These are phyloP conservation scores for Catocala sponsa DNA, from an alignment of 2,888 invertebrate species.

Conservation along the genomic window DNA sequence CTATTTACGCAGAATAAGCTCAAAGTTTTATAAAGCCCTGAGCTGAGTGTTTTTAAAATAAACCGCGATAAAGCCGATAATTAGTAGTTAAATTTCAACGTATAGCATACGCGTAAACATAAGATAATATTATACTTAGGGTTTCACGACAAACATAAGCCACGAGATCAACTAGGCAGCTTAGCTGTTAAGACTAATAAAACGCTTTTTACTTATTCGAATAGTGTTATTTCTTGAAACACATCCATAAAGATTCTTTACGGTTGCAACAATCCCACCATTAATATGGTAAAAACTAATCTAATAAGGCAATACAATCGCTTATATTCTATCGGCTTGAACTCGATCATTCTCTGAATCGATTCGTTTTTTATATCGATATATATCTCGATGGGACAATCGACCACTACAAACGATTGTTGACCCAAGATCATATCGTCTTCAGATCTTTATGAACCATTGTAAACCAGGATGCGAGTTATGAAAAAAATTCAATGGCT, in stretches of 20 bases:
- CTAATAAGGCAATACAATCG: slow-evolving; percentile 47
- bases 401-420: slow-evolving; percentile 74
- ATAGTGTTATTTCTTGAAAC: slow-evolving; percentile 24
- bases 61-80: too few relatives aligned
- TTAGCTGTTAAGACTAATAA: too few relatives aligned
- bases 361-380: slow-evolving; percentile 69
- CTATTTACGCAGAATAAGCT: too few relatives aligned
- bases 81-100: too few relatives aligned
- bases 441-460: slow-evolving; percentile 75
- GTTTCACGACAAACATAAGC: too few relatives aligned
- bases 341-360: slow-evolving; percentile 64
- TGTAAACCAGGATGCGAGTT: slow-evolving; percentile 73
- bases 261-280: slow-evolving; percentile 35
- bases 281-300: slow-evolving; percentile 49
- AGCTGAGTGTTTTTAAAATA: too few relatives aligned
- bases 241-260: slow-evolving; percentile 16
- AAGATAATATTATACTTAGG: too few relatives aligned
- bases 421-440: slow-evolving; percentile 80
- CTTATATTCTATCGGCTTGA: slow-evolving; percentile 42
- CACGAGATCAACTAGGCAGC: too few relatives aligned
- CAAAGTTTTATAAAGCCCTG: too few relatives aligned
- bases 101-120: too few relatives aligned
- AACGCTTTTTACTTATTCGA: neutral
- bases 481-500: slow-evolving; percentile 61
- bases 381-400: slow-evolving; percentile 72